Conservation (phyloP, 1,140 invertebrate species). For the Drosophila rhopaloa region DNA sequence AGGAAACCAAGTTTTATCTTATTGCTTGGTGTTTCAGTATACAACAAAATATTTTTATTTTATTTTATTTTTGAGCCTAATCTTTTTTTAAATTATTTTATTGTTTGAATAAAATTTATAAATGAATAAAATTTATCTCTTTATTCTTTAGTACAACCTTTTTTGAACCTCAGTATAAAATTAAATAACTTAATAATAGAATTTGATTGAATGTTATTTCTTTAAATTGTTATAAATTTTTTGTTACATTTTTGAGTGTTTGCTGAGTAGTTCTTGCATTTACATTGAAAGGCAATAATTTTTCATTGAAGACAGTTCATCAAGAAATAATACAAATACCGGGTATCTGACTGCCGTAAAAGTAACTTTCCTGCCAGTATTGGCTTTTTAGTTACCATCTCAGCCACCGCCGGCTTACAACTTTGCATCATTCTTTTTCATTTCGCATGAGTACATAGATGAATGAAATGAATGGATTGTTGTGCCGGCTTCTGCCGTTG, state of each 20-base stretch:
- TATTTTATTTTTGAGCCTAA: no score
- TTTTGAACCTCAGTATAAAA: no score
- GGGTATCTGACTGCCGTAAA: slow-evolving; percentile 28
- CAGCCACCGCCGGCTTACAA: slow-evolving; percentile 39
- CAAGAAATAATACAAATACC: not conserved
- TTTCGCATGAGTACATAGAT: slow-evolving; percentile 45
- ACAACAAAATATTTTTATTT: no score
- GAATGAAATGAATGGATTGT: slow-evolving; percentile 50
- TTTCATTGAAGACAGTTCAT: not conserved
- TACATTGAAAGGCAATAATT: not conserved
- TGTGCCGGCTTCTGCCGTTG: slow-evolving; percentile 29
- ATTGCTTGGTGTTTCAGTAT: no score
- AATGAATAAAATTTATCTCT: no score
- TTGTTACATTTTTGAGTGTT: not conserved
- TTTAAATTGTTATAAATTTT: no score
- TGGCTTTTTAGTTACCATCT: slow-evolving; percentile 30
- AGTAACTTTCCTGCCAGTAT: slow-evolving; percentile 16
- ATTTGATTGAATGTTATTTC: no score
- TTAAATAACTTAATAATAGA: no score
- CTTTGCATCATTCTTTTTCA: slow-evolving; percentile 61
- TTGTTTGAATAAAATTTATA: no score
- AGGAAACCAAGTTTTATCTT: no score
- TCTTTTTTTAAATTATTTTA: no score
- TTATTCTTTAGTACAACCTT: no score
- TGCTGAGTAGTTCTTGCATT: not conserved